Percentiles rank a stretch among this genome's conserved stretches.
Evolutionary conservation across 2,888 invertebrate species (phyloP).

Genomic region (Cerastoderma edule): DNA sequence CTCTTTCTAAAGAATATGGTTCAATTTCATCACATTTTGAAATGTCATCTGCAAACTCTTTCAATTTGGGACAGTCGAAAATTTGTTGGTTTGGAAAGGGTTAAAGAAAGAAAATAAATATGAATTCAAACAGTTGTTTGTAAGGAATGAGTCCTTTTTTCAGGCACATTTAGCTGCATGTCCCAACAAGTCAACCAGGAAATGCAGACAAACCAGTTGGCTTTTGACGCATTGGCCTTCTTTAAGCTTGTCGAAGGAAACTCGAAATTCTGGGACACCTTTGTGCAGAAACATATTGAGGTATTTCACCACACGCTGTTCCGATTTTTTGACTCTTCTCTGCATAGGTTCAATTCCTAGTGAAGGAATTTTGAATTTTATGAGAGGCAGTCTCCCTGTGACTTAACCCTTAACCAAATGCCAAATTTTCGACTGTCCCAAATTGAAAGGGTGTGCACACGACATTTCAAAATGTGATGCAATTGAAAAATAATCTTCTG

Average conservation of each 20-base stretch:
- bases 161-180: conserved; percentile 7
- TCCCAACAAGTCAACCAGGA: conserved; percentile 20
- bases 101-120: neutral
- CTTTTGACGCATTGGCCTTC: conserved; percentile 60
- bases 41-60: too few relatives aligned
- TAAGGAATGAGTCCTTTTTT: neutral
- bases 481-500: too few relatives aligned
- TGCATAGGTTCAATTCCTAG: neutral
- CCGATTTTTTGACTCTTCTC: neutral
- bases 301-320: conserved; percentile 44
- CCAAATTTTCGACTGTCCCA: too few relatives aligned
- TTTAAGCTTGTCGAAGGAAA: conserved; percentile 54
- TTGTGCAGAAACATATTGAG: conserved; percentile 72
- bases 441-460: too few relatives aligned
- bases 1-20: too few relatives aligned
- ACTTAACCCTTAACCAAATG: too few relatives aligned
- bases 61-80: too few relatives aligned
- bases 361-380: too few relatives aligned
- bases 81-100: neutral
- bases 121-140: neutral
- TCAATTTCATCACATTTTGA: too few relatives aligned
- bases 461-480: too few relatives aligned
- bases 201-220: conserved; percentile 48
- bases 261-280: conserved; percentile 74
- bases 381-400: too few relatives aligned